Conservation (phyloP, 1,140 invertebrate species). For the Pissodes strobi region DNA sequence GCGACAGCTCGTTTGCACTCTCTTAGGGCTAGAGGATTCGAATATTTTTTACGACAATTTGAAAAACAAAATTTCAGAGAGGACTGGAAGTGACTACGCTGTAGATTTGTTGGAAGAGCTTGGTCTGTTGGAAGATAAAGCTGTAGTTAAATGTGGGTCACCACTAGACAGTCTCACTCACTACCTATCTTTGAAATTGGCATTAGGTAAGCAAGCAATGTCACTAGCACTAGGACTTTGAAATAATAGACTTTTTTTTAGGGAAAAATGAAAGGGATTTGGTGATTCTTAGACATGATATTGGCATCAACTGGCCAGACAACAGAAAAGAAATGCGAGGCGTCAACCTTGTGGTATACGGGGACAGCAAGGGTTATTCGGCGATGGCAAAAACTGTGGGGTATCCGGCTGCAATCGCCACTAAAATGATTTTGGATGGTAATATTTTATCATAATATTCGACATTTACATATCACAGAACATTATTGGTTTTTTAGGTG, state of each 20-base stretch:
- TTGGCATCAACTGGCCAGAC: conserved; percentile 91
- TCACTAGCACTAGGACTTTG: too few relatives aligned
- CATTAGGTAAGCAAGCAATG: too few relatives aligned
- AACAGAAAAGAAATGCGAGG: conserved; percentile 80
- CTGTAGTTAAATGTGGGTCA: conserved; percentile 80
- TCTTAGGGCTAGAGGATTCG: conserved; percentile 80
- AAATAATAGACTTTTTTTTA: too few relatives aligned
- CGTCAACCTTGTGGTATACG: conserved; percentile 93
- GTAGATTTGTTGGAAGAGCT: conserved; percentile 79
- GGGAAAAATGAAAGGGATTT: conserved; percentile 88
- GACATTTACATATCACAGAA: too few relatives aligned
- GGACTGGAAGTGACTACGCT: conserved; percentile 71
- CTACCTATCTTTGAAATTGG: conserved; percentile 85
- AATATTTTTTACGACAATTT: conserved; percentile 95
- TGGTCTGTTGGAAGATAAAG: conserved; percentile 83
- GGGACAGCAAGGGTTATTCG: conserved; percentile 82
- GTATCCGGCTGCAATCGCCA: conserved; percentile 92
- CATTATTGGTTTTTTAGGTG: conserved; percentile 64
- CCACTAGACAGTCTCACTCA: conserved; percentile 92
- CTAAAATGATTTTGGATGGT: conserved; percentile 97
- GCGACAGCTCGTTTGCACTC: conserved; percentile 86
- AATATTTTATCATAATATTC: too few relatives aligned
- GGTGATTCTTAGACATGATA: conserved; percentile 91
- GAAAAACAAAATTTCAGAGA: conserved; percentile 76
- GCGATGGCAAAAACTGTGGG: conserved; percentile 99